Conservation (phyloP, 1,140 invertebrate species). For the Drosophila dunni region DNA sequence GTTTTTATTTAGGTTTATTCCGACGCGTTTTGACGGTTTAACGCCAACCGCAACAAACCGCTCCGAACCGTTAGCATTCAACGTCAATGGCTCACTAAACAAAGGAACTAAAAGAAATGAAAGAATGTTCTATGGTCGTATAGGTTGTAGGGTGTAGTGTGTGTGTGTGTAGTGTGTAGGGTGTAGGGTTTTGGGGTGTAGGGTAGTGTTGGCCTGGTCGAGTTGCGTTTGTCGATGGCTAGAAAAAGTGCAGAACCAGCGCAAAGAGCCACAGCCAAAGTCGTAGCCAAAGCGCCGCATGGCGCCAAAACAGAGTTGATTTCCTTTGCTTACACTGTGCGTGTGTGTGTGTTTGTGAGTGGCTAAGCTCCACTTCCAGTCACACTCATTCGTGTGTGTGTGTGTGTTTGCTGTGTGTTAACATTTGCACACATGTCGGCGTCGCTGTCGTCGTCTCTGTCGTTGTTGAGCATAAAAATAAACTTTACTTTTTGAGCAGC, state of each 20-base stretch:
- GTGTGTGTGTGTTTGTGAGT: slow-evolving; percentile 42
- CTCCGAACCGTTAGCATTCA: slow-evolving; percentile 71
- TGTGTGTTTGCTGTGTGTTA: slow-evolving; percentile 50
- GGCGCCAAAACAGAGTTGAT: slow-evolving; percentile 81
- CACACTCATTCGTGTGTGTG: slow-evolving; percentile 13
- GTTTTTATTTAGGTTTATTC: slow-evolving; percentile 11
- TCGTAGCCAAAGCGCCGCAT: slow-evolving; percentile 52
- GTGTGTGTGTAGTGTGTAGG: slow-evolving; percentile 33
- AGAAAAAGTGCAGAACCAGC: slow-evolving; percentile 53
- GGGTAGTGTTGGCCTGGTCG: slow-evolving; percentile 44
- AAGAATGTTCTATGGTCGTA: slow-evolving; percentile 61
- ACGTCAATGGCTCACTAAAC: slow-evolving; percentile 75
- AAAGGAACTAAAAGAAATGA: slow-evolving; percentile 52
- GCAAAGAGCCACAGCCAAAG: slow-evolving; percentile 36
- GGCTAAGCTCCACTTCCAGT: slow-evolving; percentile 30
- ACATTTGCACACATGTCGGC: slow-evolving; percentile 71
- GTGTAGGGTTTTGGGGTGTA: not conserved
- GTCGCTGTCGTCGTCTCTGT: slow-evolving; percentile 42
- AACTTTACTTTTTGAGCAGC: slow-evolving; percentile 66
- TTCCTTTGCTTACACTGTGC: slow-evolving; percentile 44
- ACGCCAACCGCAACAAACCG: slow-evolving; percentile 40
- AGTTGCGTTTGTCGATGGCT: slow-evolving; percentile 72
- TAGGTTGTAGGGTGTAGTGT: slow-evolving; percentile 1
- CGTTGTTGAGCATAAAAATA: slow-evolving; percentile 75
- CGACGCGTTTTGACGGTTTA: slow-evolving; percentile 6